Evolutionary conservation across 2,888 invertebrate genomes (phyloP), one percentile per base, ranked within the genome.

Genomic region (Chrysina gloriosa): DNA sequence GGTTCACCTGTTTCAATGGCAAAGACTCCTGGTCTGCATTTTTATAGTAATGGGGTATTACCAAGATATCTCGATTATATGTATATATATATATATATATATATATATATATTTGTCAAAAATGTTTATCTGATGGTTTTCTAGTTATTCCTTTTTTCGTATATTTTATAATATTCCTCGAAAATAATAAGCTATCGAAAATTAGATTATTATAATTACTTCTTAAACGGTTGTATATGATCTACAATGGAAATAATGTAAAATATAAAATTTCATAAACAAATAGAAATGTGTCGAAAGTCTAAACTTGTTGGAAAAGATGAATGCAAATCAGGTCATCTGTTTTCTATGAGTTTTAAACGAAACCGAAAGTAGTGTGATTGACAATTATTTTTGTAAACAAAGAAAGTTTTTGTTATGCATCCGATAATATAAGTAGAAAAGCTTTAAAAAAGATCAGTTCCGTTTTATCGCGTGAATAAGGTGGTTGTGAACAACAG

Each of bases 301-400:
- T 39, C 65, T 63, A 69, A 69, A 69, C 67, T 66, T 69, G 45
- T 68, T 50, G 50, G 21, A 34, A 19, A 21, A 21, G 19, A 36
- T 47, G 31, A 34, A 19, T 66, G 2, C 31, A 11, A 61, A 69
- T 47, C 39, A 48, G 64, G 64, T 21, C 54, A 36, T 27, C 23
- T 42, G 27, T 61, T 61, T 61, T 61, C 58, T 61, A 61, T 16
- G 27, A 61, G 34, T 54, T 52, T 63, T 56, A 39, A 66, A 54
- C 65, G 70, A 74, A 74, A 74, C 48, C 56, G 72, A 74, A 72
- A 74, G 74, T 74, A 73, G 70, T 69, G 29, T 70, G 50, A 19
- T 50, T 64, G 39, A 19, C 69, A 71, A 73, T 69, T 39, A 65
- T 52, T 64, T 64, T 14, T 27, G 64, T 64, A 50, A 66, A 70